phyloP scores from a whole-genome alignment of 2,888 invertebrate genomes.

The Glaucopsyche alexis region DNA sequence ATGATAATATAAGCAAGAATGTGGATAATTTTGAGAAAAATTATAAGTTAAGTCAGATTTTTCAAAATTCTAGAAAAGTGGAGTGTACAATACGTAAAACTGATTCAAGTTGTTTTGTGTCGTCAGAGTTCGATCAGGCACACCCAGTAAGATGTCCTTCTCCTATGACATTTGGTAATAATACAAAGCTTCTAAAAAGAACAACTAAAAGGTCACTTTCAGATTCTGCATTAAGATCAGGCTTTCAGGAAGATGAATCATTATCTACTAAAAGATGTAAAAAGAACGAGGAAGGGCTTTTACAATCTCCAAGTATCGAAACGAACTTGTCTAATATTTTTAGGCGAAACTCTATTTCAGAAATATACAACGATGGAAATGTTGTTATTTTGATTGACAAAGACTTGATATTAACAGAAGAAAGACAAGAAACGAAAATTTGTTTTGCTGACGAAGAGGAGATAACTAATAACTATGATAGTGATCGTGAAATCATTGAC shows the following conservation, averaged over 20 bases:
- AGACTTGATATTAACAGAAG: constrained; percentile 63
- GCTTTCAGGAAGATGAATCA: constrained; percentile 33
- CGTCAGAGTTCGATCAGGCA: background rate
- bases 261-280: constrained; percentile 52
- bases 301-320: constrained; percentile 47
- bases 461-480: constrained; percentile 42
- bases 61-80: background rate
- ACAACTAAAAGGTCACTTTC: constrained; percentile 65
- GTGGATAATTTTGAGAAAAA: background rate
- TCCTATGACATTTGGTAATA: background rate
- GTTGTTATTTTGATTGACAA: constrained; percentile 71
- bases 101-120: background rate
- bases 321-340: constrained; percentile 55
- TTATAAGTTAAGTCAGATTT: background rate
- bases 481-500: constrained; percentile 31
- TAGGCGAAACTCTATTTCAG: constrained; percentile 67
- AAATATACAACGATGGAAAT: constrained; percentile 62
- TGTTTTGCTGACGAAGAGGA: constrained; percentile 57
- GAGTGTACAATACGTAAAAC: background rate
- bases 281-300: constrained; percentile 48
- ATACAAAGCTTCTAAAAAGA: constrained; percentile 35
- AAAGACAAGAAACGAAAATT: constrained; percentile 57
- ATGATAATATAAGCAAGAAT: background rate
- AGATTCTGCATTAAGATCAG: constrained; percentile 59
- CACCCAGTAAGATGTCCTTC: background rate